Evolutionary conservation across 1,140 invertebrate genomes (phyloP), one percentile per base, ranked within the genome.

Genomic region (Drosophila murphyi): DNA sequence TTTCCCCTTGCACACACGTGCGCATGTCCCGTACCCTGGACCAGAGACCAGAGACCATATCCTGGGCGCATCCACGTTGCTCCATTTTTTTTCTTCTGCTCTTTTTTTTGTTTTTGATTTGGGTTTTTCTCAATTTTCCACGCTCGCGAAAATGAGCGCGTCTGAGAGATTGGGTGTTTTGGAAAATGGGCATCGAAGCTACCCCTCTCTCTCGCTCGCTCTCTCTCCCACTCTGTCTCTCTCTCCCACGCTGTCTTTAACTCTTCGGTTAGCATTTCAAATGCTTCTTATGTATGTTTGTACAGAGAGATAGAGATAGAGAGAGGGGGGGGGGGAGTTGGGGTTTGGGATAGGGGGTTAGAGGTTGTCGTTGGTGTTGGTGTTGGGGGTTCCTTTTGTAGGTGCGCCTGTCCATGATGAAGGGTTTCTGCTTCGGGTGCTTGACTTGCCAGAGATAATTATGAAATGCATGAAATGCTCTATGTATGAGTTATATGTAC

Each of bases 101-200:
- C 20, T 65, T 82, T 79, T 60, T 63, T 64, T 71, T 63, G 7
- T 41, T 7, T 6, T 62, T 64, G 43, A 50, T 70, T 78, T 72
- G 41, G 45, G 45, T 72, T 71, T 47, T 78, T 54, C 80, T 85
- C 80, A 70, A 69, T 89, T 89, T 88, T 85, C 78, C 81, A 90
- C 77, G 86, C 85, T 89, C 86, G 85, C 85, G 85, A 89, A 89
- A 90, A 89, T 89, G 85, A 88, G 83, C 80, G 83, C 76, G 68
- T 29, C 71, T 7, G 32, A 65, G 72, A 35, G 52, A 51, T 31
- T 68, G 62, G 65, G 54, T 45, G 41, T 43, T 12, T 32, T 52
- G 28, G 29, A 12, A 28, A 4, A 20, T 5, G 39, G 31, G 20
- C n/a, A 61, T 45, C 29, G 32, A 59, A n/a, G 51, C 34, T 29